Conservation (phyloP, 2,797 vertebrate species). For the Semaprochilodus insignis region DNA sequence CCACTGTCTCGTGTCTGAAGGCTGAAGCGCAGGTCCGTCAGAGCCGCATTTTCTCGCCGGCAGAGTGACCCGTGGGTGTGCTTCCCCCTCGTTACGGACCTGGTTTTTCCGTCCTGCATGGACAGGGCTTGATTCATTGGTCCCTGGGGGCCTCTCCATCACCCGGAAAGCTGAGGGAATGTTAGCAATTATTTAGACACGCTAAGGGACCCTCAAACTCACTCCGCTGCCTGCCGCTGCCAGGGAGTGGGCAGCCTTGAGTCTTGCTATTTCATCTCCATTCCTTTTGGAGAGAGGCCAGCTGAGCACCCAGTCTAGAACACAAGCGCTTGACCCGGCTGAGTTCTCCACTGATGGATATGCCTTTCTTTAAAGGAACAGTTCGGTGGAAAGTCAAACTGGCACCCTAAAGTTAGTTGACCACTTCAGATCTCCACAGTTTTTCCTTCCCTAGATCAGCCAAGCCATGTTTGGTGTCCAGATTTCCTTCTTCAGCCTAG, state of each 20-base stretch:
- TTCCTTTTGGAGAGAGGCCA: slow-evolving; percentile 25
- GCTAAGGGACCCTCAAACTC: slow-evolving; percentile 39
- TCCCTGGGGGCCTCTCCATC: slow-evolving; percentile 62
- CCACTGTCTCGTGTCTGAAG: background rate
- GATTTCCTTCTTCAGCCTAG: too few relatives aligned
- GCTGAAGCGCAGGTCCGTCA: background rate
- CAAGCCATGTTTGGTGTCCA: too few relatives aligned
- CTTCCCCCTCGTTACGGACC: slow-evolving; percentile 57
- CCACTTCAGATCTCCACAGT: too few relatives aligned
- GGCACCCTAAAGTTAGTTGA: too few relatives aligned
- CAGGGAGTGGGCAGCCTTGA: slow-evolving; percentile 47
- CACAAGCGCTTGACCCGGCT: slow-evolving; percentile 8
- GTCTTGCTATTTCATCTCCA: slow-evolving; percentile 36
- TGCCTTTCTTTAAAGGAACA: too few relatives aligned
- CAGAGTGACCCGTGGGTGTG: slow-evolving; percentile 28
- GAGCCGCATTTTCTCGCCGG: slow-evolving; percentile 7
- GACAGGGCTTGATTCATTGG: slow-evolving; percentile 54
- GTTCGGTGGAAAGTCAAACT: too few relatives aligned
- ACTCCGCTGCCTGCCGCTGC: slow-evolving; percentile 54
- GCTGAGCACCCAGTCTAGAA: background rate
- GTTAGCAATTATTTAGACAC: slow-evolving; percentile 68
- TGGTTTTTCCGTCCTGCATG: slow-evolving; percentile 55
- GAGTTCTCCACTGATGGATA: background rate
- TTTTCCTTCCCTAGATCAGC: too few relatives aligned
- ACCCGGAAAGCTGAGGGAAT: slow-evolving; percentile 63